phyloP scores from a whole-genome alignment of 2,113 vertebrate species.

The Orycteropus afer region DNA sequence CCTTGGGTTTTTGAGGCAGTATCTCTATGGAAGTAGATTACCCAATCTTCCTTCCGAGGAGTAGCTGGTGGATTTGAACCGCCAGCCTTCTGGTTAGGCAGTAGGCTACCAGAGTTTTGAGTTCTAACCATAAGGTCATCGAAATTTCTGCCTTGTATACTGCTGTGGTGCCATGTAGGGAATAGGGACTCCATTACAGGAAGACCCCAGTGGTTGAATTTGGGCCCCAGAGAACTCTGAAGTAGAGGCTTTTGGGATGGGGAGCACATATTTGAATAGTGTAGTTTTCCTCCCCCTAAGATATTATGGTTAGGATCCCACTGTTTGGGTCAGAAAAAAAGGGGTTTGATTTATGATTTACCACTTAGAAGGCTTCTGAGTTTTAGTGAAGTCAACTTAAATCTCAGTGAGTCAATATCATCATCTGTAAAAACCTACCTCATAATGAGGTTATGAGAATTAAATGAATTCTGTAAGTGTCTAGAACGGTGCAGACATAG shows the following conservation, averaged over 20 bases:
- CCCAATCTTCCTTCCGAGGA: no score
- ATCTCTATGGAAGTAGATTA: no score
- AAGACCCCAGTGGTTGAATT: background rate
- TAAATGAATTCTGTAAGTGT: background rate
- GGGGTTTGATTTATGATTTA: background rate
- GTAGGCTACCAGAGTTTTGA: no score
- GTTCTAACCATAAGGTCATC: rapidly evolving
- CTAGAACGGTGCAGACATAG: background rate
- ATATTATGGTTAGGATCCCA: background rate
- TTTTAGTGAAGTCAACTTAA: background rate
- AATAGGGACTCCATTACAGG: background rate
- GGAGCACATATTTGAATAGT: background rate
- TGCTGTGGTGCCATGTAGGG: background rate
- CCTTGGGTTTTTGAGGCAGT: no score
- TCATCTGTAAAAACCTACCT: background rate
- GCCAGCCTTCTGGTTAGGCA: no score
- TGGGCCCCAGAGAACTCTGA: background rate
- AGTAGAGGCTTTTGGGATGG: background rate
- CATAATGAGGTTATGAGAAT: background rate
- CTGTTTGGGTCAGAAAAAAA: constrained; percentile 14
- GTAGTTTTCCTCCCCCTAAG: background rate
- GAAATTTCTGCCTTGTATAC: background rate
- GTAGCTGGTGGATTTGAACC: no score
- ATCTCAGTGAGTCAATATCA: background rate
- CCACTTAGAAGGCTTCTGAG: background rate